Evolutionary conservation across 1,140 invertebrate genomes (phyloP), one percentile per base, ranked within the genome.

Genomic region (Drosophila orena): DNA sequence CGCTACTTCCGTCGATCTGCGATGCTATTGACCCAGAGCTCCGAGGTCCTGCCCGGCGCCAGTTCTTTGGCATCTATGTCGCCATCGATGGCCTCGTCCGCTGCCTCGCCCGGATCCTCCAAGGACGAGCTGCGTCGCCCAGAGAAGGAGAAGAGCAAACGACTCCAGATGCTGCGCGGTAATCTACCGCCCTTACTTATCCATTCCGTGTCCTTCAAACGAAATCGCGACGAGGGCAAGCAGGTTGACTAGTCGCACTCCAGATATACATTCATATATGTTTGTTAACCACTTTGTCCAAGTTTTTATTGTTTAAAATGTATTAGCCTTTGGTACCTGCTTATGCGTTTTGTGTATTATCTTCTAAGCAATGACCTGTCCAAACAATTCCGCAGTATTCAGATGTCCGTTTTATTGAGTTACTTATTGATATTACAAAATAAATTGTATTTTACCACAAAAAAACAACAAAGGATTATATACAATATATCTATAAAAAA

Each of bases 191-290:
- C 92, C 4, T 56, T 92, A 3, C 73, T 91, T 10, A 92, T 92
- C 30, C 92, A 91, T 56, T 91, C 90, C 12, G 90, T 91, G 1
- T 91, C 92, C 53, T 92, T 92, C 15, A 91, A 91, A 43, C 85
- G 89, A 12, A 91, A 91, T 65, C 76, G 88, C 1, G 91, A 92
- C 35, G 91, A 92, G 43, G 64, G 66, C 46, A 92, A 91, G 22
- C 88, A 92, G 35, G 55, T 92, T 24, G 88, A 91, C 47, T 92
- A 91, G 44, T 12, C 3, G 14, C 17, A 14, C 56, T 47, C 3
- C 0, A 42, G 2, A 40, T 10, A 40, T 15, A 30, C 7, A 30
- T n/a, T n/a, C n/a, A n/a, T n/a, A n/a, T 24, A 43, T 20, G 20
- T 47, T 43, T 42, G 37, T 54, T 53, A 40, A 17, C 7, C 20